These are phyloP conservation scores for Sebastes schlegelii DNA, from an alignment of 2,113 vertebrate species.

Conservation along the genomic window DNA sequence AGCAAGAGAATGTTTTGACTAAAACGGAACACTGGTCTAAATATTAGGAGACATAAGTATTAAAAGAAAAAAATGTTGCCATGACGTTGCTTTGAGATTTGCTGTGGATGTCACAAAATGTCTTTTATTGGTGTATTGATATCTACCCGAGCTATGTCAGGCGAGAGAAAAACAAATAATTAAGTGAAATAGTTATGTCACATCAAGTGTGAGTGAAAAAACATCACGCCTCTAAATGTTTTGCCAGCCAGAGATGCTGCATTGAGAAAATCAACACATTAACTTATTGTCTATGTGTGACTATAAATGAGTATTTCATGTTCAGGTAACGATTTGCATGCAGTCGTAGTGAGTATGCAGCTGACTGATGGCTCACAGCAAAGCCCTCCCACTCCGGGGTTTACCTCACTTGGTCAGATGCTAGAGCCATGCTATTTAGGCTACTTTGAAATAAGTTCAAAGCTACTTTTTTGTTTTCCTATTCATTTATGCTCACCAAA, in stretches of 20 bases:
- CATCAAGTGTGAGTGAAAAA: neutral
- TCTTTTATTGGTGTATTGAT: neutral
- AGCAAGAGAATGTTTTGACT: neutral
- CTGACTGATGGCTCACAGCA: constrained; percentile 1
- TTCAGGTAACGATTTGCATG: neutral
- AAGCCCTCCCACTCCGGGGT: neutral
- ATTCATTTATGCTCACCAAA: neutral
- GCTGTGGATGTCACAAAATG: neutral
- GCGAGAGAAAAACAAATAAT: neutral
- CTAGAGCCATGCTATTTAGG: neutral
- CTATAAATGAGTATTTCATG: neutral
- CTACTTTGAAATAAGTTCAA: neutral
- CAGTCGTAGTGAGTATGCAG: neutral
- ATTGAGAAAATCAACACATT: neutral
- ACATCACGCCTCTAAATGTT: neutral
- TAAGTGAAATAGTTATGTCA: neutral
- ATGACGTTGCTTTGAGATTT: neutral
- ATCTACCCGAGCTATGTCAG: neutral
- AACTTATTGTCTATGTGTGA: neutral
- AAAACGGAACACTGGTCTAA: neutral
- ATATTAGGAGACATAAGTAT: neutral
- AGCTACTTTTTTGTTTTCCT: neutral
- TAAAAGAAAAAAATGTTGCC: neutral
- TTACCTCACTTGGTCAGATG: constrained; percentile 16
- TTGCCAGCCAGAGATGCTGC: neutral